Evolutionary conservation across 2,113 vertebrate species (phyloP), one percentile per base, ranked within the genome.

Genomic region (Montifringilla adamsi): DNA sequence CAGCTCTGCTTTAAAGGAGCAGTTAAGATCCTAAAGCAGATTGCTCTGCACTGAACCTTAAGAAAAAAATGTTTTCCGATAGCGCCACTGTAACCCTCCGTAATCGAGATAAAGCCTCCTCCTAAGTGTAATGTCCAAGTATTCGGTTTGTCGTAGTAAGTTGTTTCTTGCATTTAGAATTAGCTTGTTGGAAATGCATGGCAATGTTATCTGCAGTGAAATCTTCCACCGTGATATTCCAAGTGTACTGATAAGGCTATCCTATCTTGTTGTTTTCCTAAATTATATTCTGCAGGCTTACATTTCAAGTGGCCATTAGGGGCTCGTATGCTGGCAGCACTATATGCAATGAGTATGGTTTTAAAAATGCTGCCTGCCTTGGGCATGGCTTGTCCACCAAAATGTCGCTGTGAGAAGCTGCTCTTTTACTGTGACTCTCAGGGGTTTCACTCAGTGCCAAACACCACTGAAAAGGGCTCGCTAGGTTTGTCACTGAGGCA

Each of bases 301-400:
- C 99, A 99, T 99, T 99, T 99, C 99, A 99, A 99, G 99, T 99
- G 99, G 99, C 99, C 98, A 99, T 99, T 99, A 99, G 99, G 99
- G 99, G 99, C 99, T 99, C 98, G 98, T 98, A 98, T 99, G 99
- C 98, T 99, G 98, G 98, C 98, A 98, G 99, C 99, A 98, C 98
- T 99, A 98, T 99, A 98, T 99, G 98, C 99, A 98, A 99, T 99
- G 98, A 99, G 99, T 98, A 99, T 99, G 99, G 98, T 99, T 96
- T 98, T 99, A 98, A 99, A 99, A 98, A 98, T 99, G 98, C 98
- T 98, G 98, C 99, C 98, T 98, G 98, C 98, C 97, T 98, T 99
- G 97, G 99, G 99, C 98, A 99, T 99, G 97, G 99, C 99, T 97
- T 99, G 99, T 98, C 99, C 99, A 97, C 99, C 99, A 98, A 99